A percentile compares a stretch with the other conserved stretches of the same genome.
phyloP scores from a whole-genome alignment of 53 echinoderm and acorn worm genomes.

The Arbacia lixula region DNA sequence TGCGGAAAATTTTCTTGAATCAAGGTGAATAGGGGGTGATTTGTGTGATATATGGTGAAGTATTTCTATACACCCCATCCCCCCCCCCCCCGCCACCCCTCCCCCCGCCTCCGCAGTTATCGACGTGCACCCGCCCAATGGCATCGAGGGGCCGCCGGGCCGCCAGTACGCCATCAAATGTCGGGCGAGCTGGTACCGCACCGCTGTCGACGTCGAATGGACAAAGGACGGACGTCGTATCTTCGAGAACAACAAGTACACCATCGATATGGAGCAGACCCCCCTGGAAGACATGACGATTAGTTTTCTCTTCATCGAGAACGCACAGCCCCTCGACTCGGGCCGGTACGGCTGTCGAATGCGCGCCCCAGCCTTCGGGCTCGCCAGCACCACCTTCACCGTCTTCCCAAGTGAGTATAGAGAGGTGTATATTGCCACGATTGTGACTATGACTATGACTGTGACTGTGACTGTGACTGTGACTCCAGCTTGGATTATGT shows the following conservation, averaged over 20 bases:
- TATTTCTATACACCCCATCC: not conserved
- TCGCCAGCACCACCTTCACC: constrained; percentile 25
- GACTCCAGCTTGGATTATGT: too few relatives aligned
- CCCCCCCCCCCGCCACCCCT: not conserved
- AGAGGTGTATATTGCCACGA: too few relatives aligned
- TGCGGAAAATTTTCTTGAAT: too few relatives aligned
- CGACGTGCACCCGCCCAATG: not conserved
- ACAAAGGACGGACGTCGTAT: constrained; percentile 21
- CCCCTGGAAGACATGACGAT: constrained; percentile 40
- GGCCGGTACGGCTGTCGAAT: constrained; percentile 42
- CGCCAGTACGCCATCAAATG: constrained; percentile 44
- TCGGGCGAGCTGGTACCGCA: constrained; percentile 45
- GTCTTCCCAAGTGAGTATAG: constrained; percentile 21
- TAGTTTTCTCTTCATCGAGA: constrained; percentile 33
- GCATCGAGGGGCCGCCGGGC: constrained; percentile 42
- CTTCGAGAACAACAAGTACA: constrained; percentile 43
- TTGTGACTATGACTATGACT: too few relatives aligned
- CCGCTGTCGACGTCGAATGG: constrained; percentile 40
- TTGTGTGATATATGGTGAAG: too few relatives aligned
- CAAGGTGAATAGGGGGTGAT: too few relatives aligned
- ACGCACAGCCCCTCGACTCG: constrained; percentile 10
- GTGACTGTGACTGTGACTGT: too few relatives aligned
- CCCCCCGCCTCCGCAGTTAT: not conserved
- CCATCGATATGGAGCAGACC: constrained; percentile 44
- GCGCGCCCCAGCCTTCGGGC: constrained; percentile 40